A percentile compares a stretch with the other conserved stretches of the same genome.
Evolutionary conservation across 2,797 vertebrate species (phyloP).

Genomic region (Paguma larvata): DNA sequence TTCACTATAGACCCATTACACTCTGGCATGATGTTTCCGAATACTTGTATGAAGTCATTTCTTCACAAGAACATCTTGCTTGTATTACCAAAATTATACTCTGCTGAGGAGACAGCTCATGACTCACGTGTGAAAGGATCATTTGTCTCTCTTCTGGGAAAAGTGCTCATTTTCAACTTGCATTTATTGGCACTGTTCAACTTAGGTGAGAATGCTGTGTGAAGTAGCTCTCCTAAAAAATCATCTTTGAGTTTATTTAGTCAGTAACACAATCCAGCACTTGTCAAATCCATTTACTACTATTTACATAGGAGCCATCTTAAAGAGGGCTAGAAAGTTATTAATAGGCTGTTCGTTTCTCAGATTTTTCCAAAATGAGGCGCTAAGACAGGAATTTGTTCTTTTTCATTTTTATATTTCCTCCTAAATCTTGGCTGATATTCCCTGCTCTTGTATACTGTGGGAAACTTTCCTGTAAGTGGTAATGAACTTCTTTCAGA

Average conservation of each 20-base stretch:
- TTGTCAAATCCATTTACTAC: slow-evolving; percentile 36
- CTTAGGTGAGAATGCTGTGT: background rate
- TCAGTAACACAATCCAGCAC: background rate
- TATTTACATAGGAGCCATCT: slow-evolving; percentile 31
- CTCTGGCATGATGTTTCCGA: background rate
- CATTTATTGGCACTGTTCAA: background rate
- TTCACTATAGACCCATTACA: background rate
- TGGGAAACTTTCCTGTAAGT: background rate
- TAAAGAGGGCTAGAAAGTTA: background rate
- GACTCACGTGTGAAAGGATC: background rate
- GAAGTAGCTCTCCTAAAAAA: slow-evolving; percentile 28
- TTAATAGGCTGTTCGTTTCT: slow-evolving; percentile 35
- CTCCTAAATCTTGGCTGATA: background rate
- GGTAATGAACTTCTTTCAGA: background rate
- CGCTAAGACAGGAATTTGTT: slow-evolving; percentile 23
- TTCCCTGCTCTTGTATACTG: background rate
- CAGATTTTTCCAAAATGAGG: slow-evolving; percentile 13
- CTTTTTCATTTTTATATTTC: slow-evolving; percentile 19
- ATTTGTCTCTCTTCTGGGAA: slow-evolving; percentile 28
- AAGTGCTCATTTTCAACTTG: slow-evolving; percentile 10
- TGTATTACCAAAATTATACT: slow-evolving; percentile 11
- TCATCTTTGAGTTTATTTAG: slow-evolving; percentile 11
- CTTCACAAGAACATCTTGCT: slow-evolving; percentile 40
- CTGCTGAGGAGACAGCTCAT: slow-evolving; percentile 6
- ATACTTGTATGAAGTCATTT: slow-evolving; percentile 42